These are phyloP conservation scores for Eptatretus burgeri DNA, from an alignment of 2,113 vertebrate species.

Conservation along the genomic window DNA sequence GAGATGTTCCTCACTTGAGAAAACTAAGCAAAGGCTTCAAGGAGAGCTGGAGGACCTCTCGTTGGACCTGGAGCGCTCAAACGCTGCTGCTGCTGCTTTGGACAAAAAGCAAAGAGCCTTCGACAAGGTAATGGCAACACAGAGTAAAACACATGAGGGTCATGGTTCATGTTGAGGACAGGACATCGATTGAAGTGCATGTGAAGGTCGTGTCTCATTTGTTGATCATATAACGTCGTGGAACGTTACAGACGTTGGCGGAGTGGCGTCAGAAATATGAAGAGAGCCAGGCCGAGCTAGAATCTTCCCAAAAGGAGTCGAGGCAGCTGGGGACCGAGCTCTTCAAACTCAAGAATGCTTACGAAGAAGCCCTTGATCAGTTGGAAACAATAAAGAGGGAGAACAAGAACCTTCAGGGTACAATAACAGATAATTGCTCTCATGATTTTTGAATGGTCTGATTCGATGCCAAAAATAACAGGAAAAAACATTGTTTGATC, in stretches of 20 bases:
- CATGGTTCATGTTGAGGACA: not conserved
- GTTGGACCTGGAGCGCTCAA: conserved; percentile 6
- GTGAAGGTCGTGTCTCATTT: too few relatives aligned
- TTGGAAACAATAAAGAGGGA: conserved; percentile 18
- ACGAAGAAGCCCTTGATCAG: conserved; percentile 16
- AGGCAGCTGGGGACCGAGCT: conserved; percentile 16
- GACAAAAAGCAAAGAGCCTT: conserved; percentile 2
- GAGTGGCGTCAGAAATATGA: conserved; percentile 20
- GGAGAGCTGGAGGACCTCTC: conserved; percentile 3
- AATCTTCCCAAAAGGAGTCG: conserved; percentile 15
- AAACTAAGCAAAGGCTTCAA: not conserved
- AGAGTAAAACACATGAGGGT: not conserved
- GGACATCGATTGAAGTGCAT: too few relatives aligned
- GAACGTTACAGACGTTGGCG: conserved; percentile 12
- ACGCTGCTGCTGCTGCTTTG: not conserved
- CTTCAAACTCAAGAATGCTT: conserved; percentile 20
- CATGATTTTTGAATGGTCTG: too few relatives aligned
- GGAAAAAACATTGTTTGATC: too few relatives aligned
- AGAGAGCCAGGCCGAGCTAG: conserved; percentile 17
- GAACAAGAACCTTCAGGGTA: conserved; percentile 21
- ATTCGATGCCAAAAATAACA: too few relatives aligned
- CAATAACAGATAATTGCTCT: too few relatives aligned
- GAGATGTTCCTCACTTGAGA: not conserved
- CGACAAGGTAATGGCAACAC: not conserved
- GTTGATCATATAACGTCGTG: too few relatives aligned